A percentile compares a stretch with the other conserved stretches of the same genome.
Evolutionary conservation across 1,140 invertebrate genomes (phyloP).

Genomic region (Drosophila ogumai): DNA sequence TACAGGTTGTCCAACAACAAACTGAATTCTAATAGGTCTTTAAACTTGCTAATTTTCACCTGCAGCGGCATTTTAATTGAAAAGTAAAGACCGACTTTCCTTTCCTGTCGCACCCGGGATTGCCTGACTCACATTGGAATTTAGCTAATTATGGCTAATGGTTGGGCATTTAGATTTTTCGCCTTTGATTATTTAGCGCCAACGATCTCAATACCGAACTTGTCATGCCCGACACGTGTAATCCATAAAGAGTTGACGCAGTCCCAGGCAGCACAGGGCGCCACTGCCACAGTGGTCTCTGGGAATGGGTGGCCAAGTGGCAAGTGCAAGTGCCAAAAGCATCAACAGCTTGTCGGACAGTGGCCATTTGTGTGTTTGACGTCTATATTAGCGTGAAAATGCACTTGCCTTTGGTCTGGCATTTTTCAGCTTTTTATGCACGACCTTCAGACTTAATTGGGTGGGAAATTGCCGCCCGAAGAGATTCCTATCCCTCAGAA

Average conservation of each 20-base stretch:
- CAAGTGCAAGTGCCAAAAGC: background rate
- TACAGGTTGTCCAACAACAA: background rate
- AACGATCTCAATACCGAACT: conserved; percentile 34
- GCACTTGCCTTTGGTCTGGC: conserved; percentile 20
- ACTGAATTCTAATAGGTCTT: background rate
- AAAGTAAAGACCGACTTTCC: background rate
- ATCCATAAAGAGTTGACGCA: conserved; percentile 71
- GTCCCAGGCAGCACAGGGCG: conserved; percentile 16
- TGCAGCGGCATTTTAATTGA: background rate
- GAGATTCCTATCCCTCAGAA: conserved; percentile 1
- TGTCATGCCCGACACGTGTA: conserved; percentile 70
- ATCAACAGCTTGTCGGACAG: background rate
- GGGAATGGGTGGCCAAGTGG: conserved; percentile 3
- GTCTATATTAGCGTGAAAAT: conserved; percentile 33
- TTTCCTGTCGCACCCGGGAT: conserved; percentile 9
- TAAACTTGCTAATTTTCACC: background rate
- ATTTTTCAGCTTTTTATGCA: background rate
- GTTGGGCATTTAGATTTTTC: conserved; percentile 17
- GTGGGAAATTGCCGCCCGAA: background rate
- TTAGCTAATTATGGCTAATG: conserved; percentile 37
- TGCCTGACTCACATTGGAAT: conserved; percentile 32
- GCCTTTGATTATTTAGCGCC: conserved; percentile 56
- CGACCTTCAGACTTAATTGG: conserved; percentile 26
- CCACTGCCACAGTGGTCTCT: background rate
- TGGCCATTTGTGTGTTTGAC: conserved; percentile 17